Percentiles rank a stretch among this genome's conserved stretches.
phyloP scores from a whole-genome alignment of 2,797 vertebrate genomes.

The Onychomys torridus region DNA sequence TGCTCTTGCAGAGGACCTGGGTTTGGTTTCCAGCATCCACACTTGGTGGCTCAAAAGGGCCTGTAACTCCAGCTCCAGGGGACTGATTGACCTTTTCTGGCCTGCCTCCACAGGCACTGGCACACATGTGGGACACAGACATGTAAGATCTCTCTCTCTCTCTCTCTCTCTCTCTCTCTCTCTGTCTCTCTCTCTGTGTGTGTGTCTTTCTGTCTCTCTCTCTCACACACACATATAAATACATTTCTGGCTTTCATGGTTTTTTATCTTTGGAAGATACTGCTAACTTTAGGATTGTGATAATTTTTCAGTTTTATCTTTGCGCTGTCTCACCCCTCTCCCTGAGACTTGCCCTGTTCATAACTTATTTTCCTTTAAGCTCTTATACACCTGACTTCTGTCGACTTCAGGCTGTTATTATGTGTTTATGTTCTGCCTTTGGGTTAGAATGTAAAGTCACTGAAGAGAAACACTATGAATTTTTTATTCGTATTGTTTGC shows the following conservation, averaged over 20 bases:
- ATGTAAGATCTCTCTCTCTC: too few relatives aligned
- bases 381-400: conserved; percentile 15
- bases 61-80: neutral
- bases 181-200: too few relatives aligned
- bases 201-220: too few relatives aligned
- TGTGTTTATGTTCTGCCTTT: neutral
- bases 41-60: too few relatives aligned
- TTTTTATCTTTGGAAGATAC: neutral
- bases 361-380: conserved; percentile 45
- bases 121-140: too few relatives aligned
- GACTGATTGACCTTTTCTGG: neutral
- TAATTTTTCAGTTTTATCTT: conserved; percentile 22
- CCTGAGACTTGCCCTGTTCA: neutral
- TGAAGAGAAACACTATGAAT: neutral
- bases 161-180: too few relatives aligned
- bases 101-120: neutral
- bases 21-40: neutral
- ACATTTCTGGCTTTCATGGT: conserved; percentile 10
- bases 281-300: neutral
- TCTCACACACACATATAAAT: neutral
- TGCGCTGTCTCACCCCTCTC: neutral
- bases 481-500: conserved; percentile 5
- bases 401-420: neutral
- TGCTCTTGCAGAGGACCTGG: neutral
- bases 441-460: conserved; percentile 27